phyloP scores from a whole-genome alignment of 2,888 invertebrate species.

The Cheiracanthium punctorium region DNA sequence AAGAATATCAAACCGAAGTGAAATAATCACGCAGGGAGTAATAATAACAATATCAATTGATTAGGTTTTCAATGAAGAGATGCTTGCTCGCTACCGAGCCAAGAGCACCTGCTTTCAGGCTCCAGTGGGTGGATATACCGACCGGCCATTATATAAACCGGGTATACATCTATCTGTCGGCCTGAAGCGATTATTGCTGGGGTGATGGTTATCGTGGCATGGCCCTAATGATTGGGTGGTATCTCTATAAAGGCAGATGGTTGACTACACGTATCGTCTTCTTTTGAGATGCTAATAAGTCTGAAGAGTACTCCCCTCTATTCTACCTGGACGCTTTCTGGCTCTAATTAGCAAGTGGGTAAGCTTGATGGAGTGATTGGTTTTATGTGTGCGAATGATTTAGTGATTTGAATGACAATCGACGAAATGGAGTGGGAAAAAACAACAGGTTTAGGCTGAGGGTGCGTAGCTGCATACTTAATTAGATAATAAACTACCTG shows the following conservation, averaged over 20 bases:
- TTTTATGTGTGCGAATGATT: neutral
- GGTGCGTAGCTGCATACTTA: too few species aligned
- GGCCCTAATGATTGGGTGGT: conserved; percentile 37
- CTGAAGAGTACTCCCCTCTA: too few species aligned
- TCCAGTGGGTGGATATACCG: conserved; percentile 25
- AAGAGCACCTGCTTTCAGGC: conserved; percentile 12
- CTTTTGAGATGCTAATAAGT: conserved; percentile 51
- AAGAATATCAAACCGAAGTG: neutral
- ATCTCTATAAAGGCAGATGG: conserved; percentile 20
- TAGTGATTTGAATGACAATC: neutral
- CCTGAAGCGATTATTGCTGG: conserved; percentile 20
- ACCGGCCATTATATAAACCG: conserved; percentile 48
- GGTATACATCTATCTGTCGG: conserved; percentile 24
- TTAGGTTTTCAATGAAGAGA: conserved; percentile 55
- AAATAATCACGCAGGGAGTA: neutral
- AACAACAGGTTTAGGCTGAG: too few species aligned
- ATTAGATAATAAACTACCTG: too few species aligned
- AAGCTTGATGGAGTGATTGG: neutral
- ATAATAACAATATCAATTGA: conserved; percentile 58
- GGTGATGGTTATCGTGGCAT: conserved; percentile 44
- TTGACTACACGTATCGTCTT: neutral
- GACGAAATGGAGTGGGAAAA: neutral
- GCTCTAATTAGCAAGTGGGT: conserved; percentile 12
- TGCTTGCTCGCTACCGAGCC: conserved; percentile 9
- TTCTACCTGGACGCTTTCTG: neutral